These are phyloP conservation scores for Volucella zonaria DNA, from an alignment of 2,888 invertebrate genomes.

Conservation along the genomic window DNA sequence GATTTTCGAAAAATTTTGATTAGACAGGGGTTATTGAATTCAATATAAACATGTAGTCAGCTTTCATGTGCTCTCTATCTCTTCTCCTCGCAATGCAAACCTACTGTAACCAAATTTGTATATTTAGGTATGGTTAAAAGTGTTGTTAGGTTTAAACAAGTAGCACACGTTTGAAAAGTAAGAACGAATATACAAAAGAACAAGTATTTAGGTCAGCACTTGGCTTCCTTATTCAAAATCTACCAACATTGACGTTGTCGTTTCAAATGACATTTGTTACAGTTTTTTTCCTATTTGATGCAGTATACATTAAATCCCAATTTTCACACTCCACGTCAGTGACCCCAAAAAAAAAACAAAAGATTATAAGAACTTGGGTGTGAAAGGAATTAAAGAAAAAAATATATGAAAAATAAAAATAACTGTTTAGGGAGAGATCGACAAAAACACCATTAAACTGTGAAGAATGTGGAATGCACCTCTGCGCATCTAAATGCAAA, in stretches of 20 bases:
- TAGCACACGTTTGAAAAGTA: background rate
- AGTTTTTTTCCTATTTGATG: slow-evolving; percentile 36
- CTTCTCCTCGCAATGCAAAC: no score
- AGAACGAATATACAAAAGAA: slow-evolving; percentile 14
- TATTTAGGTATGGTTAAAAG: no score
- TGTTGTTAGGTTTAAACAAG: slow-evolving; percentile 35
- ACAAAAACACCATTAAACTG: slow-evolving; percentile 34
- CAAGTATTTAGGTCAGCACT: slow-evolving; percentile 53
- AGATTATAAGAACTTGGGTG: background rate
- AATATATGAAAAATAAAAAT: background rate
- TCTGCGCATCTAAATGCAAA: slow-evolving; percentile 59
- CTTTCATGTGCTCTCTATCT: no score
- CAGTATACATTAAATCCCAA: slow-evolving; percentile 25
- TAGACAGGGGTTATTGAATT: no score
- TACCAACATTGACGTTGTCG: slow-evolving; percentile 13
- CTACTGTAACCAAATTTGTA: no score
- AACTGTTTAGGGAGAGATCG: background rate
- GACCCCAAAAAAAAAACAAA: background rate
- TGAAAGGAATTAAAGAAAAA: background rate
- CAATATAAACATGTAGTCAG: no score
- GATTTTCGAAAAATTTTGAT: no score
- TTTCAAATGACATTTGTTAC: slow-evolving; percentile 48
- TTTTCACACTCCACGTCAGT: slow-evolving; percentile 35
- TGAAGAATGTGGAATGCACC: slow-evolving; percentile 38
- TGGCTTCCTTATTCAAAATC: slow-evolving; percentile 49